phyloP scores from a whole-genome alignment of 2,113 vertebrate species.

The Chrysochloris asiatica region DNA sequence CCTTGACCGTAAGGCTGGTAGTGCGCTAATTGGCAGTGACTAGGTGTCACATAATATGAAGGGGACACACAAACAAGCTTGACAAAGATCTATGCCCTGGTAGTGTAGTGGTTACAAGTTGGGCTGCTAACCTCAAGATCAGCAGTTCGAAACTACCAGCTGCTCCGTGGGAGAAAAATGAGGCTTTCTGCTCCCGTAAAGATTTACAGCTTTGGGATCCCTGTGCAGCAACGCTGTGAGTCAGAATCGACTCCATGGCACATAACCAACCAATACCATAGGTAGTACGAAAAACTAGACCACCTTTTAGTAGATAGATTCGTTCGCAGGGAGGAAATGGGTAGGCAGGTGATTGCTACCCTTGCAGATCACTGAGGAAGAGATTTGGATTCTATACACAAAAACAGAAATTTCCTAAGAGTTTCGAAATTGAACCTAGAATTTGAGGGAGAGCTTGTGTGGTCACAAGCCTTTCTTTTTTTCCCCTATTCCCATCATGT shows the following conservation, averaged over 20 bases:
- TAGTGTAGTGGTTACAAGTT: too few relatives aligned
- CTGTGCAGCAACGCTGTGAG: too few relatives aligned
- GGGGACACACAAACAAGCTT: not conserved
- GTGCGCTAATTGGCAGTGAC: not conserved
- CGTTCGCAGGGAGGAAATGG: not conserved
- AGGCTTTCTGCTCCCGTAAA: too few relatives aligned
- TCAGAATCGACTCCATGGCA: too few relatives aligned
- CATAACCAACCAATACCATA: too few relatives aligned
- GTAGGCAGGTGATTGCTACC: not conserved
- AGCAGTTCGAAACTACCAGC: too few relatives aligned
- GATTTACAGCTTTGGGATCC: too few relatives aligned
- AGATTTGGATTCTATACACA: not conserved
- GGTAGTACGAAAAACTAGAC: not conserved
- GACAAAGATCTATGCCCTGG: rapidly evolving
- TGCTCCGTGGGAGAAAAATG: too few relatives aligned
- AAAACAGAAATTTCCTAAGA: not conserved
- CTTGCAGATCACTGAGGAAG: not conserved
- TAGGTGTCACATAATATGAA: not conserved
- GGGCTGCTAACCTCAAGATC: too few relatives aligned
- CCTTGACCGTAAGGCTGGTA: not conserved
- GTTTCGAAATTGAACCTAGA: not conserved
- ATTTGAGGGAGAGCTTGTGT: not conserved
- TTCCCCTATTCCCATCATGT: too few relatives aligned
- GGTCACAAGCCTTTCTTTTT: rapidly evolving
- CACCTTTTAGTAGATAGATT: not conserved